Conservation (phyloP, 2,797 vertebrate genomes). For the Sebastes iracundus region DNA sequence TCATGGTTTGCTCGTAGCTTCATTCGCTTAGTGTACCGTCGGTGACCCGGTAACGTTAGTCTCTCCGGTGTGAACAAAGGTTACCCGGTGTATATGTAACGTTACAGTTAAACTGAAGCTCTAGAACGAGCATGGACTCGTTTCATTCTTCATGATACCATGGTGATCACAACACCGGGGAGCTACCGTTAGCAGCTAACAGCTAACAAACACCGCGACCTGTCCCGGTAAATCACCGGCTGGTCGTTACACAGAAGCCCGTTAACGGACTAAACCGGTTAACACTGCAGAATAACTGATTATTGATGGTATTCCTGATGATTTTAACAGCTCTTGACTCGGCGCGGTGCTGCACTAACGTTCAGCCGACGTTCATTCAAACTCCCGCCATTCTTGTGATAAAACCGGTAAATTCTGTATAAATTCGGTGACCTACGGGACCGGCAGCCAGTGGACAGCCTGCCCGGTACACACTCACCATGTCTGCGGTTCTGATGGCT, state of each 20-base stretch:
- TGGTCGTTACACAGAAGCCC: not conserved
- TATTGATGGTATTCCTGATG: accelerated
- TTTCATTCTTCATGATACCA: not conserved
- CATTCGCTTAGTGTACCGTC: not conserved
- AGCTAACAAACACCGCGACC: not conserved
- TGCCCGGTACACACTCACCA: slow-evolving; percentile 71
- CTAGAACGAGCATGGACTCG: accelerated
- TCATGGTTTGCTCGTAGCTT: not conserved
- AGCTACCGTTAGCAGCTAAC: not conserved
- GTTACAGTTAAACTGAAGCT: not conserved
- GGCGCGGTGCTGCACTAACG: not conserved
- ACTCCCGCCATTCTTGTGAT: not conserved
- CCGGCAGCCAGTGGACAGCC: accelerated
- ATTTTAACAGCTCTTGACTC: accelerated
- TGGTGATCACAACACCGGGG: not conserved
- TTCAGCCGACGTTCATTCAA: slow-evolving; percentile 24
- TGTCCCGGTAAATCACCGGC: too few species aligned
- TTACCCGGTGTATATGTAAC: not conserved
- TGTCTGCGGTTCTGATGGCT: slow-evolving; percentile 82
- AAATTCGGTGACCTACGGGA: accelerated
- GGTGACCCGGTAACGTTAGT: not conserved
- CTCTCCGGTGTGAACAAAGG: not conserved
- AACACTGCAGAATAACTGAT: accelerated
- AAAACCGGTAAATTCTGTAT: not conserved
- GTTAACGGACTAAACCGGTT: not conserved